Conservation (phyloP, 2,113 vertebrate species). For the Lepisosteus oculatus region DNA sequence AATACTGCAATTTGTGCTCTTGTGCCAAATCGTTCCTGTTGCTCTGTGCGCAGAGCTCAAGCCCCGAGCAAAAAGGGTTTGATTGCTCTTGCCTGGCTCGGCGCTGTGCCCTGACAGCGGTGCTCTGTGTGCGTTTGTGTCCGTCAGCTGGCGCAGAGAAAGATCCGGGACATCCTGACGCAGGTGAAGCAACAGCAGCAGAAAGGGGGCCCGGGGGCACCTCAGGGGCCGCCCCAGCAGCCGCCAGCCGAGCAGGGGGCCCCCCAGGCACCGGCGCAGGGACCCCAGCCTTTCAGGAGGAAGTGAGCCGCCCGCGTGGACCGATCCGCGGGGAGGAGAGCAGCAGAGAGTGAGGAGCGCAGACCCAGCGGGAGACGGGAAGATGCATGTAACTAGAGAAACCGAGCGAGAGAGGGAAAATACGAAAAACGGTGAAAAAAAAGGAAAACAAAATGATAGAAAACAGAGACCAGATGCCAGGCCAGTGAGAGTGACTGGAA, state of each 20-base stretch:
- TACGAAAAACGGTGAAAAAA: slow-evolving; percentile 29
- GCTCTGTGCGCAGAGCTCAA: too few relatives aligned
- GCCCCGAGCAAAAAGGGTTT: too few relatives aligned
- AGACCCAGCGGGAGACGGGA: slow-evolving; percentile 64
- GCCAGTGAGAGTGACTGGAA: slow-evolving; percentile 64
- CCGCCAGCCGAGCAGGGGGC: slow-evolving; percentile 56
- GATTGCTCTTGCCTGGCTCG: too few relatives aligned
- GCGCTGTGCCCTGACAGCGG: neutral
- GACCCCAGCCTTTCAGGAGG: slow-evolving; percentile 59
- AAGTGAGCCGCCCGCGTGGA: slow-evolving; percentile 73
- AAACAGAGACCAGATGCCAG: slow-evolving; percentile 69
- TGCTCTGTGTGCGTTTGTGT: neutral
- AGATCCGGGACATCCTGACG: slow-evolving; percentile 92
- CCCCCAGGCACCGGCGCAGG: slow-evolving; percentile 54
- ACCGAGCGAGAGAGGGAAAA: slow-evolving; percentile 15
- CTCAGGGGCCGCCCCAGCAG: slow-evolving; percentile 50
- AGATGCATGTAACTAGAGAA: slow-evolving; percentile 31
- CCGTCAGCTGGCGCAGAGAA: slow-evolving; percentile 85
- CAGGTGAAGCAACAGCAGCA: slow-evolving; percentile 88
- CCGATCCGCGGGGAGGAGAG: slow-evolving; percentile 28
- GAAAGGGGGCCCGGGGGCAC: slow-evolving; percentile 76
- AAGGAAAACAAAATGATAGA: slow-evolving; percentile 43
- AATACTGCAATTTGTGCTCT: too few relatives aligned
- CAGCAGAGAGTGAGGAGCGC: slow-evolving; percentile 53
- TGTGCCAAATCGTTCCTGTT: too few relatives aligned